Percentiles rank a stretch among this genome's conserved stretches.
These are phyloP conservation scores for Zeuzera pyrina DNA, from an alignment of 2,888 invertebrate genomes.

Conservation along the genomic window DNA sequence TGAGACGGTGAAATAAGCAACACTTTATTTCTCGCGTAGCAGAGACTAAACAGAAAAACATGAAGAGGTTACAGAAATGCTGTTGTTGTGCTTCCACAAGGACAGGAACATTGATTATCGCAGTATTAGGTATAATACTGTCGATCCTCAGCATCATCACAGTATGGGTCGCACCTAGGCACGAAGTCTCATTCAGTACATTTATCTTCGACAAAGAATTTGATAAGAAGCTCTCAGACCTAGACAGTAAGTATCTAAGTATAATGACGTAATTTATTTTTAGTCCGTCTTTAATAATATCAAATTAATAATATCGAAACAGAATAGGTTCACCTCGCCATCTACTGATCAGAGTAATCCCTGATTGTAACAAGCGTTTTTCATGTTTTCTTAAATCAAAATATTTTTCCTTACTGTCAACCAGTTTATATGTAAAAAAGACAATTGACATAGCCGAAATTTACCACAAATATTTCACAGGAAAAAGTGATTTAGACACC, in stretches of 20 bases:
- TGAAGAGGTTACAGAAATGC: slow-evolving; percentile 76
- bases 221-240: slow-evolving; percentile 71
- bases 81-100: slow-evolving; percentile 82
- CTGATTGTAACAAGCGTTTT: too few species aligned
- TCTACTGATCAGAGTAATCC: too few species aligned
- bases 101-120: slow-evolving; percentile 82
- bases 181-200: slow-evolving; percentile 81
- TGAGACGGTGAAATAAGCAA: slow-evolving; percentile 25
- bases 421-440: too few species aligned
- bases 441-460: too few species aligned
- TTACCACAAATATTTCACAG: too few species aligned
- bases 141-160: slow-evolving; percentile 80
- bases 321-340: too few species aligned
- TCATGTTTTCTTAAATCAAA: too few species aligned
- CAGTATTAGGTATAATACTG: slow-evolving; percentile 80
- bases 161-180: slow-evolving; percentile 72
- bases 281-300: too few species aligned
- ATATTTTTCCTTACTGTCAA: too few species aligned
- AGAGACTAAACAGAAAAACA: slow-evolving; percentile 19
- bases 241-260: slow-evolving; percentile 76
- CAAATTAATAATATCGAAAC: too few species aligned
- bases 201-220: slow-evolving; percentile 79
- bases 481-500: too few species aligned
- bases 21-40: slow-evolving; percentile 4
- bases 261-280: too few species aligned